Base-by-base conservation (phyloP, 2,113 vertebrate species). In the Crypturellus undulatus region DNA sequence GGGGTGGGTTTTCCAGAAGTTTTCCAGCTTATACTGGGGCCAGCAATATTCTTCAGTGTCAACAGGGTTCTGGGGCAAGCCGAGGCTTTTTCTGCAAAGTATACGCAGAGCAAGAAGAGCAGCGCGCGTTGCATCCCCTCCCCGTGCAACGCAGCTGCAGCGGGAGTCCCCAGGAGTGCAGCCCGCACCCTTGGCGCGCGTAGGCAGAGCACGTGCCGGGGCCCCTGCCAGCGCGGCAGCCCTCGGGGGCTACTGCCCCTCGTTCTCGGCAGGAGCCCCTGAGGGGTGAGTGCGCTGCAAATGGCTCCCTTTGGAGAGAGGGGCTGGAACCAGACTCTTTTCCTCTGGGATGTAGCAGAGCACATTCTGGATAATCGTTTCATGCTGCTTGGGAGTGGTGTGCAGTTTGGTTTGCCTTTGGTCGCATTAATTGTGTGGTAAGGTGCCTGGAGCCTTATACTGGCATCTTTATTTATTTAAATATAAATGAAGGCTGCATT, bases 391-490 rank as follows among this genome's bases (percentile, higher is more conserved):
- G 94, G 93, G 94, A 95, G 94, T 75, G 84, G 80, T 64, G 34
- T 5, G 6, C 75, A 91, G 62, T 76, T 90, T 76, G 73, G 86
- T 94, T 96, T 94, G 72, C 87, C 86, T 92, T 75, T 93, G 59
- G 80, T 84, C 77, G 83, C 70, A 62, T 96, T 95, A 95, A 97
- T 95, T 92, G 88, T 90, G 90, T 89, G 77, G 86, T 93, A 90
- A 94, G 90, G 93, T 94, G 93, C 94, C 88, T 93, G 95, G n/a
- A 93, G 90, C 86, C 62, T 94, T 95, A 67, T 93, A 77, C 79
- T 79, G 93, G 77, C 88, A 82, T 92, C 70, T 97, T 96, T 95
- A 90, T 93, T 94, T 95, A 95, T 96, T 97, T 95, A 95, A 95
- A 95, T 92, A 92, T 73, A 94, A 90, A 96, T 79, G 77, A 94